Base-by-base conservation (phyloP, 2,113 vertebrate genomes). In the Todiramphus saurophagus region DNA sequence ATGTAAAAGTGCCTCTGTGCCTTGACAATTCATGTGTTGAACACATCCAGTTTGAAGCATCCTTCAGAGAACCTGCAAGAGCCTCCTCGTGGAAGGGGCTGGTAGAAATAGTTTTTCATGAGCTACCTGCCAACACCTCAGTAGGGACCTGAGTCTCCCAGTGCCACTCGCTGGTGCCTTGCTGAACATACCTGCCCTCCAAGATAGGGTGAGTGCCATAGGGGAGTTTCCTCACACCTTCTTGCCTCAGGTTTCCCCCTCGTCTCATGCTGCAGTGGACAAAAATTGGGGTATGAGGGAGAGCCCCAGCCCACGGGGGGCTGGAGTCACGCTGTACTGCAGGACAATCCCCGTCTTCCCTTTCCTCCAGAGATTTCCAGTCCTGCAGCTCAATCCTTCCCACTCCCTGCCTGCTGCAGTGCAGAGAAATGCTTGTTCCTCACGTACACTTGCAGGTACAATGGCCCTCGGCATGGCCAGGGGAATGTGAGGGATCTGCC, bases 181-280 rank as follows among this genome's bases (percentile, higher is more conserved):
- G 39, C 39, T 60, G 64, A 10, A 46, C 2, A 2, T 9, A 5
- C 17, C 33, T 67, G 62, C 83, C 20, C 51, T 53, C 50, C 41
- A 28, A 9, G 5, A 1, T 2, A 20, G 0, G 19, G 21, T 5
- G n/a, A 81, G 31, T 39, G 48, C 55, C 4, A 2, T 2, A 3
- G 18, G 39, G 68, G 21, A 50, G 28, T 50, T 25, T 84, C 31
- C 12, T 77, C 20, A 1, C 2, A 1, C n/a, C 37, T 63, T 25
- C 1, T 10, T 19, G 20, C 58, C 30, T 39, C 4, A 28, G 37
- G 17, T 27, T 73, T 70, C 51, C 31, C 12, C 68, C 19, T 80
- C 15, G 0, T 28, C 39, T 44, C 21, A 1, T 2, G 18, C 48
- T 81, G 30, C 13, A 9, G 20, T 28, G 37, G 31, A 24, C 48